These are phyloP conservation scores for Zapornia atra DNA, from an alignment of 2,113 vertebrate species.

Conservation along the genomic window DNA sequence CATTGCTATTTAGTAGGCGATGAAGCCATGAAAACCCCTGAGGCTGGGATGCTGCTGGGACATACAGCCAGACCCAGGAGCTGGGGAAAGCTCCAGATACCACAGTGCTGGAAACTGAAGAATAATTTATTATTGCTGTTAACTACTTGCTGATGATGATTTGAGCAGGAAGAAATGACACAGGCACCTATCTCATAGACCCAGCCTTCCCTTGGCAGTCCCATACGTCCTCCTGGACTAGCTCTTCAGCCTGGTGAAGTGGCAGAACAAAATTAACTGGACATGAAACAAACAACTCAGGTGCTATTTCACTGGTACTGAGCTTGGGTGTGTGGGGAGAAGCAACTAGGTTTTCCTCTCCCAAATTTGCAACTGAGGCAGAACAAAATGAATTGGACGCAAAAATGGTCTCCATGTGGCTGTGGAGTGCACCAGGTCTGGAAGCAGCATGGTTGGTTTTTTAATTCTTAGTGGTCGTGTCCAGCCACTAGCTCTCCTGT, in stretches of 20 bases:
- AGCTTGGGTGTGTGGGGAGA: background rate
- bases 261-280: background rate
- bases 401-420: rapidly evolving
- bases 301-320: background rate
- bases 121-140: background rate
- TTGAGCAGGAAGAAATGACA: background rate
- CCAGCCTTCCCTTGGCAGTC: background rate
- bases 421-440: background rate
- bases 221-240: rapidly evolving
- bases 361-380: background rate
- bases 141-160: background rate
- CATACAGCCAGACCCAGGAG: background rate
- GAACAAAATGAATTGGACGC: background rate
- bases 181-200: background rate
- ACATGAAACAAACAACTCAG: background rate
- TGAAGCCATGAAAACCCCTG: background rate
- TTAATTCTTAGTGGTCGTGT: background rate
- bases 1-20: background rate
- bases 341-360: background rate
- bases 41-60: background rate
- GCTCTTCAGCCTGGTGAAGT: background rate
- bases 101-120: background rate
- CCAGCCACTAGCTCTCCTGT: background rate
- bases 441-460: background rate
- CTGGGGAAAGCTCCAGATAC: background rate